These are phyloP conservation scores for Pycnonotus jocosus DNA, from an alignment of 2,113 vertebrate genomes.

Conservation along the genomic window DNA sequence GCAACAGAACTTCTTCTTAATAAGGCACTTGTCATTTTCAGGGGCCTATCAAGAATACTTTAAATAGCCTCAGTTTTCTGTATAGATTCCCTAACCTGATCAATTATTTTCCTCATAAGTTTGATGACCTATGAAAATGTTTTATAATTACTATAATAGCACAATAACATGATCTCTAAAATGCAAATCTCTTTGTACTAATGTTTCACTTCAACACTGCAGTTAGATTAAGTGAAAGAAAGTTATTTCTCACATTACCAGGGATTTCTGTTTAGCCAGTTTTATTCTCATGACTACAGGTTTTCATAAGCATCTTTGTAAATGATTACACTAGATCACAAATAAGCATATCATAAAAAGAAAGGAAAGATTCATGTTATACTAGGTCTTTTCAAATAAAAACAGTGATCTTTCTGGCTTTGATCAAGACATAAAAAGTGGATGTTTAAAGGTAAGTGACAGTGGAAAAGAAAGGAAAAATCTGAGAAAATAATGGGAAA, in stretches of 20 bases:
- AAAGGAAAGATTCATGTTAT: not conserved
- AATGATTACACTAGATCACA: not conserved
- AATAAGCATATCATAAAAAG: not conserved
- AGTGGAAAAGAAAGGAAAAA: not conserved
- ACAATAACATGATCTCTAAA: not conserved
- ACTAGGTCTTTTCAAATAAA: not conserved
- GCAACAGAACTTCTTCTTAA: conserved; percentile 49
- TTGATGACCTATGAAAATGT: not conserved
- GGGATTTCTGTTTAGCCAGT: not conserved
- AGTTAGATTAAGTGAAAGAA: not conserved
- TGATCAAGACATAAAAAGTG: not conserved
- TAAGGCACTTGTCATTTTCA: conserved; percentile 35
- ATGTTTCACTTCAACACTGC: not conserved
- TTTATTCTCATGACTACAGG: not conserved
- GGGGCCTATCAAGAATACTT: conserved; percentile 22
- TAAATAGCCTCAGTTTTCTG: conserved; percentile 12
- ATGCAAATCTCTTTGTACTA: not conserved
- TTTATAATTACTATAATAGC: not conserved
- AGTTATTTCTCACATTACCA: not conserved
- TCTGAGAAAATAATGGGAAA: not conserved
- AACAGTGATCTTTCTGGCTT: not conserved
- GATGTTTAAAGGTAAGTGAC: not conserved
- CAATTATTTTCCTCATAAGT: not conserved
- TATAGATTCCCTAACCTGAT: not conserved
- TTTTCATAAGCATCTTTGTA: not conserved